Conservation (phyloP, 2,888 invertebrate species). For the Elaeidobius kamerunicus region DNA sequence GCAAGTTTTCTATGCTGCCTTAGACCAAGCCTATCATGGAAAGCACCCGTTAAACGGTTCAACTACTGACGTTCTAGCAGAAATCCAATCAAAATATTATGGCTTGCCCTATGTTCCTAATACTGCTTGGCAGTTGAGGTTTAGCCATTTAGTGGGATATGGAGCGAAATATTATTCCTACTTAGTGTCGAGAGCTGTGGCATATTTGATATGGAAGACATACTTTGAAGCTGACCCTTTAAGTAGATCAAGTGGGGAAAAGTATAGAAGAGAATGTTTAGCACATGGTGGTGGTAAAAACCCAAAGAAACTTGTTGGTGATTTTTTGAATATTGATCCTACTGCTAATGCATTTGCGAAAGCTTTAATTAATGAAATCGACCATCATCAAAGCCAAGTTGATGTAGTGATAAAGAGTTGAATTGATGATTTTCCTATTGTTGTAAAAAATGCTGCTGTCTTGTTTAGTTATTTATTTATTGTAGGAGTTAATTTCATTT, state of each 20-base stretch:
- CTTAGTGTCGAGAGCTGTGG: slow-evolving; percentile 89
- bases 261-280: slow-evolving; percentile 72
- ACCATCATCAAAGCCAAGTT: slow-evolving; percentile 48
- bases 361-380: slow-evolving; percentile 74
- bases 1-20: slow-evolving; percentile 57
- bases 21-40: slow-evolving; percentile 89
- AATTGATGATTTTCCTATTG: slow-evolving; percentile 6
- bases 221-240: slow-evolving; percentile 80
- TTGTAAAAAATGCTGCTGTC: not conserved
- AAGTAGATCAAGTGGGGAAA: slow-evolving; percentile 71
- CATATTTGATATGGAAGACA: slow-evolving; percentile 89
- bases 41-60: slow-evolving; percentile 52
- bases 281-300: slow-evolving; percentile 86
- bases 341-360: slow-evolving; percentile 74
- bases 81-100: slow-evolving; percentile 80
- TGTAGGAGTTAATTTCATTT: not conserved
- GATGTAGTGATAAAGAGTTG: slow-evolving; percentile 33
- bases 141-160: slow-evolving; percentile 95
- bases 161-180: slow-evolving; percentile 99
- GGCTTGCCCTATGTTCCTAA: slow-evolving; percentile 82
- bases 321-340: slow-evolving; percentile 74
- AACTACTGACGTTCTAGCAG: slow-evolving; percentile 72
- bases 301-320: slow-evolving; percentile 71
- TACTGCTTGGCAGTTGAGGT: slow-evolving; percentile 95
- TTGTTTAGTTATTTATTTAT: slow-evolving; percentile 12